phyloP scores from a whole-genome alignment of 1,140 invertebrate genomes.

The Pomacea maculata region DNA sequence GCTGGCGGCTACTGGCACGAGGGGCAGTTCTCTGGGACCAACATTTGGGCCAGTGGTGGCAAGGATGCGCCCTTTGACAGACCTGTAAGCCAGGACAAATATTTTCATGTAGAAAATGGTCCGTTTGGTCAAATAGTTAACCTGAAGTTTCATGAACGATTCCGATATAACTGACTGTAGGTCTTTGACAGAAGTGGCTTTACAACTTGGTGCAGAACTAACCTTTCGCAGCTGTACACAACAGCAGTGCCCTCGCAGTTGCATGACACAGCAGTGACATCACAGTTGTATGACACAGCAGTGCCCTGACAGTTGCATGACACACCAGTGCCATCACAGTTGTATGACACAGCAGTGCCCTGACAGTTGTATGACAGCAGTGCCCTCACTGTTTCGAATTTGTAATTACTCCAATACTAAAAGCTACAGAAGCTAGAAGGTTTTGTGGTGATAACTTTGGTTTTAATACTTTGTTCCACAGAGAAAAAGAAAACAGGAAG shows the following conservation, averaged over 20 bases:
- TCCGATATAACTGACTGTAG: background rate
- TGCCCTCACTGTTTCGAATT: conserved; percentile 23
- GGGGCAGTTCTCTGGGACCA: conserved; percentile 28
- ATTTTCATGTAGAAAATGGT: background rate
- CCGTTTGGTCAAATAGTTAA: too few species aligned
- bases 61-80: conserved; percentile 39
- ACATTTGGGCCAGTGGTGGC: conserved; percentile 33
- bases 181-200: background rate
- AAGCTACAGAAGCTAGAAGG: too few species aligned
- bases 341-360: too few species aligned
- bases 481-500: too few species aligned
- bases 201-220: background rate
- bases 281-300: background rate
- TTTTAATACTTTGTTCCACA: too few species aligned
- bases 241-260: background rate
- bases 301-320: too few species aligned
- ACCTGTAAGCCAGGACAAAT: conserved; percentile 22
- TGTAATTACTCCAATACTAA: too few species aligned
- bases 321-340: too few species aligned
- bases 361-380: too few species aligned
- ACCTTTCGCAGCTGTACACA: background rate
- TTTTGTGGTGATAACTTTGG: too few species aligned
- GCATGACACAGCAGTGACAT: background rate
- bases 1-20: conserved; percentile 29
- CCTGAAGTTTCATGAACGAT: background rate